A percentile compares a stretch with the other conserved stretches of the same genome.
Conservation (phyloP, 2,888 invertebrate species). For the Metopia argyrocephala region DNA sequence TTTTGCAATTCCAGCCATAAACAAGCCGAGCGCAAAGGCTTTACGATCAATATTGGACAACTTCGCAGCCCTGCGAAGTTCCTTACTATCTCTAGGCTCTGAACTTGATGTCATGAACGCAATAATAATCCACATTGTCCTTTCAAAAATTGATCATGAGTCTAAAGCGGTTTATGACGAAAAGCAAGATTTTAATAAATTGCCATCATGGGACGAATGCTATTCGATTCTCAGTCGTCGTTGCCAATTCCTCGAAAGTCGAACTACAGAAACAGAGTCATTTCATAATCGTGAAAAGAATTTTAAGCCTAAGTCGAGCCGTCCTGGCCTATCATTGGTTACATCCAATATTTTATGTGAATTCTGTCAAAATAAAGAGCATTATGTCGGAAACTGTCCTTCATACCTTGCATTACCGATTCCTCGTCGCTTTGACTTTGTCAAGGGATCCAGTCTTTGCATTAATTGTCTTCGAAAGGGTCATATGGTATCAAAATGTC, state of each 20-base stretch:
- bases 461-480: conserved; percentile 11
- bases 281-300: neutral
- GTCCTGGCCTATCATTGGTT: neutral
- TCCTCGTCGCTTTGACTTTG: neutral
- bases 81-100: no score
- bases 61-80: no score
- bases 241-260: neutral
- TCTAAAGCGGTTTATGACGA: neutral
- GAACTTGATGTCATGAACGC: no score
- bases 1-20: neutral
- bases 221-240: neutral
- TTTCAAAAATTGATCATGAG: neutral
- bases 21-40: no score
- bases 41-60: no score
- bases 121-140: neutral
- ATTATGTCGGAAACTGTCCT: neutral
- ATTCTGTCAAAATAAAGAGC: conserved; percentile 12
- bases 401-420: neutral
- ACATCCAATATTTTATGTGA: neutral
- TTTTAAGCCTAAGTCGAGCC: neutral
- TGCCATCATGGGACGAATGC: neutral
- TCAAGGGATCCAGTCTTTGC: neutral
- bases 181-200: neutral
- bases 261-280: neutral
- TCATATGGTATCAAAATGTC: neutral